These are phyloP conservation scores for Actinopyga echinites DNA, from an alignment of 53 echinoderm and acorn worm species.

Conservation along the genomic window DNA sequence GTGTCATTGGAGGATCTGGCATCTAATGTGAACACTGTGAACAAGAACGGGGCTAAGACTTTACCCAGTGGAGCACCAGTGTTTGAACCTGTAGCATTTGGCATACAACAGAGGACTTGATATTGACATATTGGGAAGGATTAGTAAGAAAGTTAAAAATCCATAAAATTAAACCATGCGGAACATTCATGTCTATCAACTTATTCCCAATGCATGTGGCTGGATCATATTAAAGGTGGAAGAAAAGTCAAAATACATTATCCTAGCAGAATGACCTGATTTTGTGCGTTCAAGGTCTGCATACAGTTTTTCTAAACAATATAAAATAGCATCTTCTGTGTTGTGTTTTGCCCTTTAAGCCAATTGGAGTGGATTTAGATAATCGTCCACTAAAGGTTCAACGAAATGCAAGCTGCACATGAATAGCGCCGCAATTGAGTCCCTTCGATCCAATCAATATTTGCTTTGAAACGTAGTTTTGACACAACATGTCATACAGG, in stretches of 20 bases:
- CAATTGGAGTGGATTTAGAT: background rate
- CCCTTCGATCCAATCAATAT: no score
- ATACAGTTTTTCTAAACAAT: constrained; percentile 18
- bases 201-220: constrained; percentile 15
- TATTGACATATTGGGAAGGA: background rate
- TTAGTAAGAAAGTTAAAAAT: constrained; percentile 8
- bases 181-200: constrained; percentile 5
- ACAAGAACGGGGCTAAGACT: no score
- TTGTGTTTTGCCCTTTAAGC: background rate
- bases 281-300: background rate
- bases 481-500: no score
- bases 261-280: constrained; percentile 5
- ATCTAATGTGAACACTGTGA: background rate
- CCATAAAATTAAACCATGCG: background rate
- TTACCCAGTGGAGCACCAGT: constrained; percentile 37
- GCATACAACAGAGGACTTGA: background rate
- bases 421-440: no score
- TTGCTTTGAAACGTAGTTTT: no score
- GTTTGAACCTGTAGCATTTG: background rate
- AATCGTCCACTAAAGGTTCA: background rate
- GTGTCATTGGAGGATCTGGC: background rate
- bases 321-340: background rate
- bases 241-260: constrained; percentile 42
- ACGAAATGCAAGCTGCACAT: no score
- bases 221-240: constrained; percentile 44